Conservation (phyloP, 2,113 vertebrate genomes). For the Sylvietta virens region DNA sequence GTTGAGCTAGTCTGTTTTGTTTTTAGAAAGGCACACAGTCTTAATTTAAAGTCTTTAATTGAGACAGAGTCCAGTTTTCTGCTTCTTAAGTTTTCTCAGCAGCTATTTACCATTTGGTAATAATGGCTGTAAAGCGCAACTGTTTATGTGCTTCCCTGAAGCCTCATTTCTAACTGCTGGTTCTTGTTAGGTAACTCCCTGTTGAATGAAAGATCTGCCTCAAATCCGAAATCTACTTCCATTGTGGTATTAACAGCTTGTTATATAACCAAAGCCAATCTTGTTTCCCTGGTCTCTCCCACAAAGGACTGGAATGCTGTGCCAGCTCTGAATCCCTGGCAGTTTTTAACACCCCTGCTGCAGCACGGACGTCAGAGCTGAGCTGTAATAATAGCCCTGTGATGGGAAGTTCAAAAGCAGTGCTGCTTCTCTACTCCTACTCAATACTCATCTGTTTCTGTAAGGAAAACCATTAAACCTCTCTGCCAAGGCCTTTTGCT, state of each 20-base stretch:
- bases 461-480: background rate
- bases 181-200: background rate
- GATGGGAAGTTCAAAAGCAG: background rate
- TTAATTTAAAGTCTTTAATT: background rate
- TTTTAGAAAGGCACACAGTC: background rate
- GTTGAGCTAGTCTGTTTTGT: background rate
- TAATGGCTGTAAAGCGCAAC: background rate
- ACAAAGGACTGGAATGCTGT: background rate
- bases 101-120: background rate
- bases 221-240: background rate
- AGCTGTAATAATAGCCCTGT: slow-evolving; percentile 38
- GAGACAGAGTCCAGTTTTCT: background rate
- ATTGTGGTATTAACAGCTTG: background rate
- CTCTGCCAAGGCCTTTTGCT: background rate
- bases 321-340: background rate
- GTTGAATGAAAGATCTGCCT: background rate
- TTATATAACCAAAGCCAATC: slow-evolving; percentile 3
- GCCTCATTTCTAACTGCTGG: background rate
- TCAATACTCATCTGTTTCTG: background rate
- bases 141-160: background rate
- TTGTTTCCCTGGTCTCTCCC: background rate
- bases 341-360: slow-evolving; percentile 41
- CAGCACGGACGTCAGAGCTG: slow-evolving; percentile 10
- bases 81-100: background rate
- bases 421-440: slow-evolving; percentile 26